These are phyloP conservation scores for Euplexia lucipara DNA, from an alignment of 2,888 invertebrate species.

Conservation along the genomic window DNA sequence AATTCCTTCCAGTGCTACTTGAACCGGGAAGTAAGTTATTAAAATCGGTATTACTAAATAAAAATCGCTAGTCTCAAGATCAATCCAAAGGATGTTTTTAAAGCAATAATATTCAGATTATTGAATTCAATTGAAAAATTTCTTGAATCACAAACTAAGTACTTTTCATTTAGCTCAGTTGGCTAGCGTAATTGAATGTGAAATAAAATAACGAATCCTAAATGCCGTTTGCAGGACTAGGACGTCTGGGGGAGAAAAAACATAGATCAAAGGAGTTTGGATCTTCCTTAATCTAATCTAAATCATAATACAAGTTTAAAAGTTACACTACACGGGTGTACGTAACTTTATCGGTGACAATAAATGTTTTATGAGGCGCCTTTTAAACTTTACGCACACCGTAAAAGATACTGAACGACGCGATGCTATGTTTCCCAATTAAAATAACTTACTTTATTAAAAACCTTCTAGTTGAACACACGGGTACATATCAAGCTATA, in stretches of 20 bases:
- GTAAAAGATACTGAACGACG: constrained; percentile 32
- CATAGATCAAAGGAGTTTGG: not conserved
- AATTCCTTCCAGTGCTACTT: no score
- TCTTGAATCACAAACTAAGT: not conserved
- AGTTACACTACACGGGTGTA: constrained; percentile 2
- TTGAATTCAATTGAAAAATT: not conserved
- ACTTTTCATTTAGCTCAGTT: no score
- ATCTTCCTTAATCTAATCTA: not conserved
- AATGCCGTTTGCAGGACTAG: not conserved
- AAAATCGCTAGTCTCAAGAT: no score
- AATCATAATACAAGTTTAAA: constrained; percentile 10
- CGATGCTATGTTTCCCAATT: constrained; percentile 5
- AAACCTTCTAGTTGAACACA: no score
- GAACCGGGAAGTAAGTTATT: no score
- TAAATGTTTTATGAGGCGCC: constrained; percentile 46
- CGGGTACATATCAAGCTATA: no score
- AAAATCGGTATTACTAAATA: no score
- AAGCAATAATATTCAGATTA: not conserved
- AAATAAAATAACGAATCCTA: no score
- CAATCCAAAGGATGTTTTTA: not conserved
- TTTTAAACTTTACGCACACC: constrained; percentile 28
- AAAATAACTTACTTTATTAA: constrained; percentile 8
- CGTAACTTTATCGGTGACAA: constrained; percentile 18
- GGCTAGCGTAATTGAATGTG: no score
- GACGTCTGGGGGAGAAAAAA: not conserved